Conservation (phyloP, 2,888 invertebrate species). For the Erebia ligea region DNA sequence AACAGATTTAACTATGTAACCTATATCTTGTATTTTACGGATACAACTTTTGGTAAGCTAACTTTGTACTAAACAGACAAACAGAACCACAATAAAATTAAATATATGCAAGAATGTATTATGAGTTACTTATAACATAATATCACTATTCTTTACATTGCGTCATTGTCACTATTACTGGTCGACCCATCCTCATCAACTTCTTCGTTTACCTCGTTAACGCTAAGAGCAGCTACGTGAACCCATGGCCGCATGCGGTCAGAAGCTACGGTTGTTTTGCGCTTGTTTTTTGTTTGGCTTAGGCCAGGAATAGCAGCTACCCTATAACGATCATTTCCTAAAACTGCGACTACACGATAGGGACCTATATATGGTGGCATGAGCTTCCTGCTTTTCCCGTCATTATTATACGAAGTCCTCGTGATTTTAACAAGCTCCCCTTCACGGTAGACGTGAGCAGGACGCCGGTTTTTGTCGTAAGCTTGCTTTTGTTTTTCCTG, state of each 20-base stretch:
- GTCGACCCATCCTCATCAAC: neutral
- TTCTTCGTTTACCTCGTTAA: neutral
- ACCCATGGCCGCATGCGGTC: constrained; percentile 25
- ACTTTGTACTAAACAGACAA: too few species aligned
- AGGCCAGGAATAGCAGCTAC: constrained; percentile 24
- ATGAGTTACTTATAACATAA: too few species aligned
- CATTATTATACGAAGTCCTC: constrained; percentile 1
- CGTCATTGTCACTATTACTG: too few species aligned
- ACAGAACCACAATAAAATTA: too few species aligned
- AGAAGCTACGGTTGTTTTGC: neutral
- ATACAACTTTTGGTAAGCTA: too few species aligned
- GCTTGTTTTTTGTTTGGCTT: constrained; percentile 8
- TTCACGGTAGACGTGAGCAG: neutral
- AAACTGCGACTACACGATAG: constrained; percentile 9
- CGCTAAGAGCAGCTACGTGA: constrained; percentile 12
- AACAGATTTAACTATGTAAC: too few species aligned
- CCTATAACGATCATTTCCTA: constrained; percentile 32
- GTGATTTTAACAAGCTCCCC: constrained; percentile 6
- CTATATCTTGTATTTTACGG: too few species aligned
- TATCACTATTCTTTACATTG: too few species aligned
- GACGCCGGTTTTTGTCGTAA: neutral
- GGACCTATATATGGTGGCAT: constrained; percentile 19
- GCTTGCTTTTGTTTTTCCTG: constrained; percentile 3
- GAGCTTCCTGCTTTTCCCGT: constrained; percentile 25
- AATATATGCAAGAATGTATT: too few species aligned